Evolutionary conservation across 2,888 invertebrate species (phyloP).

Genomic region (Phortica okadai): DNA sequence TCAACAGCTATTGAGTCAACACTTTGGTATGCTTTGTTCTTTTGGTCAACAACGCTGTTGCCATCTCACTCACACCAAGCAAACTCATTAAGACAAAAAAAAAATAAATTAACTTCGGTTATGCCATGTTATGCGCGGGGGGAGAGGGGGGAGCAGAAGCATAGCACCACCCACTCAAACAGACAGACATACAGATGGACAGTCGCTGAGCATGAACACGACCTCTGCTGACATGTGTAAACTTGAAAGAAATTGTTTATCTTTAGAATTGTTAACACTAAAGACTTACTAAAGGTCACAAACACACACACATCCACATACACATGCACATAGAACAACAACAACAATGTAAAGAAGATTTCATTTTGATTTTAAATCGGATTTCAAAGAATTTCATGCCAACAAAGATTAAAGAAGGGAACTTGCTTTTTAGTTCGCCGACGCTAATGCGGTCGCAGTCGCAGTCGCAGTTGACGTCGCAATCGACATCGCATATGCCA

Average conservation of each 20-base stretch:
- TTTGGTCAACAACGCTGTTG: not conserved
- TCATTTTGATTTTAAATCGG: not conserved
- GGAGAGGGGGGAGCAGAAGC: no score
- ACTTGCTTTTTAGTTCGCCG: slow-evolving; percentile 9
- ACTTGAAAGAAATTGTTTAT: no score
- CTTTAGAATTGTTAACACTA: not conserved
- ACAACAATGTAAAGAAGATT: not conserved
- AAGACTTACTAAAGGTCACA: not conserved
- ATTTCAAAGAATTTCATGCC: not conserved
- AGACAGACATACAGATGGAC: no score
- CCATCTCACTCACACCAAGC: slow-evolving; percentile 14
- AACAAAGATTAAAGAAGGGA: not conserved
- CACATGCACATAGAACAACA: not conserved
- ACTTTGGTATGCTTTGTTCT: slow-evolving; percentile 50
- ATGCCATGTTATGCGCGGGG: not conserved
- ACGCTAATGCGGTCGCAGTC: not conserved
- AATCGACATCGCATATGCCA: not conserved
- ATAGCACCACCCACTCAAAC: no score
- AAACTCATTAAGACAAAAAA: slow-evolving; percentile 45
- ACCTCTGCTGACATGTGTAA: no score
- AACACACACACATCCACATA: not conserved
- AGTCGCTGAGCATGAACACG: no score
- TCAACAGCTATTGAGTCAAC: slow-evolving; percentile 60
- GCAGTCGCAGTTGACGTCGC: not conserved
- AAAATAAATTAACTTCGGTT: not conserved